These are phyloP conservation scores for Pipistrellus pygmaeus DNA, from an alignment of 2,797 vertebrate genomes.

Conservation along the genomic window DNA sequence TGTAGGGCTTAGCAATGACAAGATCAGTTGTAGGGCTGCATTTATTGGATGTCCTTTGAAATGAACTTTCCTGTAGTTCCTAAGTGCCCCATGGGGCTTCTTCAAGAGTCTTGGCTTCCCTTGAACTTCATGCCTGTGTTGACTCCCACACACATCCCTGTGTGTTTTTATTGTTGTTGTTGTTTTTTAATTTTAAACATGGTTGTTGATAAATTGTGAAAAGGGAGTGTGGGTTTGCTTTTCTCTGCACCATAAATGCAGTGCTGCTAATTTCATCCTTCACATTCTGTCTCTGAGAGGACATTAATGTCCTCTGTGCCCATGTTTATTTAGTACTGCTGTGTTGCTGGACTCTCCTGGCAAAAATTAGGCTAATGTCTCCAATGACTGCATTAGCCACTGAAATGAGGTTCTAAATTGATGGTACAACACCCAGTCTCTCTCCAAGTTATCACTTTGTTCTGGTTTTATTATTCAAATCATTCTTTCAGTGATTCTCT, in stretches of 20 bases:
- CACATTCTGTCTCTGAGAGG: constrained; percentile 74
- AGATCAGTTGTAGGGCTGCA: constrained; percentile 37
- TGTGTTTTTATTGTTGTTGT: background rate
- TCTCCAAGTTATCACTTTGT: constrained; percentile 83
- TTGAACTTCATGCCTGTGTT: constrained; percentile 49
- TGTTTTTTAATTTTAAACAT: constrained; percentile 68
- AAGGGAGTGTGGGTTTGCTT: constrained; percentile 76
- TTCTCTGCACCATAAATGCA: constrained; percentile 70
- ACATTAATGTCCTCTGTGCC: constrained; percentile 74
- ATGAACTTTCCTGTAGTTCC: background rate
- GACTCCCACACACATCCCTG: background rate
- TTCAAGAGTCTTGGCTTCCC: constrained; percentile 25
- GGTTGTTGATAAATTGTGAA: constrained; percentile 61
- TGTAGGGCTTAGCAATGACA: constrained; percentile 35
- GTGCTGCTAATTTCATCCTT: constrained; percentile 81
- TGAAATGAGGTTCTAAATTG: constrained; percentile 85
- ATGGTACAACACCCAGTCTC: constrained; percentile 65
- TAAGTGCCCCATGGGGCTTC: constrained; percentile 14
- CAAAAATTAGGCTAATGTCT: constrained; percentile 88
- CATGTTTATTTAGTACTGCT: constrained; percentile 83
- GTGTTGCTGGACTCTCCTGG: constrained; percentile 84
- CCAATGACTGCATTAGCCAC: constrained; percentile 78
- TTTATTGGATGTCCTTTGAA: constrained; percentile 63
- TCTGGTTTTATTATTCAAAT: constrained; percentile 86
- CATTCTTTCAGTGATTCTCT: constrained; percentile 79